phyloP scores from a whole-genome alignment of 2,888 invertebrate species.

The Empis stercorea region DNA sequence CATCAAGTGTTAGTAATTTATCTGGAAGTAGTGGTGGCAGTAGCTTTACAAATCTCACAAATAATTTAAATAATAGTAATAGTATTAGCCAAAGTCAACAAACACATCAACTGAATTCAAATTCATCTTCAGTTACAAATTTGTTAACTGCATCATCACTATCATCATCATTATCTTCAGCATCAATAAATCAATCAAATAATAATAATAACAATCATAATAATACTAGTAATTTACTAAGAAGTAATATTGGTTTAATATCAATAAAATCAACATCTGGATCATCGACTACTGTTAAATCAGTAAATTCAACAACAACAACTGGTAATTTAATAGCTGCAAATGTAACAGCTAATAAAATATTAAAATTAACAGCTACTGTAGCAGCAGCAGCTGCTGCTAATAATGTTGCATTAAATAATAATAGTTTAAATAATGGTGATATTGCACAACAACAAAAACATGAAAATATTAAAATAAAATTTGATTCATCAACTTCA shows the following conservation, averaged over 20 bases:
- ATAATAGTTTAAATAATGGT: slow-evolving; percentile 17
- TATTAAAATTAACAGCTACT: slow-evolving; percentile 31
- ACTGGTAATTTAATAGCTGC: slow-evolving; percentile 31
- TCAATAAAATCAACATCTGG: slow-evolving; percentile 26
- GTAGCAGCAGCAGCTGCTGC: slow-evolving; percentile 26
- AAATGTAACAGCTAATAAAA: slow-evolving; percentile 34
- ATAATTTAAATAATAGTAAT: slow-evolving; percentile 2
- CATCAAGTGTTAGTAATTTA: slow-evolving; percentile 36
- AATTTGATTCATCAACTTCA: slow-evolving; percentile 17
- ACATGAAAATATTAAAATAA: slow-evolving; percentile 16
- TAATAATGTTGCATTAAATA: slow-evolving; percentile 12
- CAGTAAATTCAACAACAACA: background rate
- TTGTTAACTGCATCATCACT: background rate
- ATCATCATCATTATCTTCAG: background rate
- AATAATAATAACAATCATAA: slow-evolving; percentile 12
- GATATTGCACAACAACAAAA: slow-evolving; percentile 9
- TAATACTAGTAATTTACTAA: slow-evolving; percentile 31
- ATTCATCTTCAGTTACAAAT: slow-evolving; percentile 8
- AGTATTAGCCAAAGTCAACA: slow-evolving; percentile 16
- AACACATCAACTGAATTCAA: slow-evolving; percentile 18
- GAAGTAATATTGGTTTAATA: slow-evolving; percentile 35
- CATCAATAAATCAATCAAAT: slow-evolving; percentile 3
- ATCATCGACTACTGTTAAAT: background rate
- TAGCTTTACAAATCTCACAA: slow-evolving; percentile 7
- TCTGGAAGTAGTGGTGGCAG: slow-evolving; percentile 34